Base-by-base conservation (phyloP, 2,888 invertebrate genomes). In the Ormyrus pomaceus region DNA sequence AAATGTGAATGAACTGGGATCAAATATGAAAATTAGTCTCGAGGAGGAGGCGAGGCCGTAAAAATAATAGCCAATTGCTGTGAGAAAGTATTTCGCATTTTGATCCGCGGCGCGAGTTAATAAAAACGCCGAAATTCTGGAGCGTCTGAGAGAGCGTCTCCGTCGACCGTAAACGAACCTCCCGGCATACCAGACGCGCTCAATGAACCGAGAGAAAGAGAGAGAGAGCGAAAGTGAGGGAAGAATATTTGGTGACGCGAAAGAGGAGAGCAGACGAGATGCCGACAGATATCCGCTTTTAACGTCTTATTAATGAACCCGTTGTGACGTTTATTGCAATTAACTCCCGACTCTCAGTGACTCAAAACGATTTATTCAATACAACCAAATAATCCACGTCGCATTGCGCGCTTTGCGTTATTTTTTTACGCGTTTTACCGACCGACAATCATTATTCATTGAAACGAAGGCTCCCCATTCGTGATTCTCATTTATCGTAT, bases 141-240 rank as follows among this genome's bases (percentile, higher is more conserved):
- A 68, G 65, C 76, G 81, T 82, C 79, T 81, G 81, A 51, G 55
- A 34, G 34, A 34, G 0, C 34, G 34, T 34, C 34, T 34, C 34
- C 34, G 34, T 34, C 34, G 34, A 34, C 34, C 82, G 85, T 87
- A 85, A 86, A 83, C 84, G 84, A 84, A 83, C 84, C 86, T 84
- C 85, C 4, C 34, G 34, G 87, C 88, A 88, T 88, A 88, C 89
- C 88, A 88, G 87, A 88, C 88, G 86, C 84, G 83, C 87, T 87
- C 88, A 88, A 88, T 88, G 87, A 88, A 58, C 56, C 34, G 56
- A 34, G 65, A 51, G 11, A 75, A 62, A 77, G 65, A 71, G 65
- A 68, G 77, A 53, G 73, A 78, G 71, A 75, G 34, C 7, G 65
- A 66, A 59, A 59, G n/a, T 59, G 66, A 50, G 45, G 66, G 65